Base-by-base conservation (phyloP, 2,113 vertebrate species). In the Ammospiza caudacuta region DNA sequence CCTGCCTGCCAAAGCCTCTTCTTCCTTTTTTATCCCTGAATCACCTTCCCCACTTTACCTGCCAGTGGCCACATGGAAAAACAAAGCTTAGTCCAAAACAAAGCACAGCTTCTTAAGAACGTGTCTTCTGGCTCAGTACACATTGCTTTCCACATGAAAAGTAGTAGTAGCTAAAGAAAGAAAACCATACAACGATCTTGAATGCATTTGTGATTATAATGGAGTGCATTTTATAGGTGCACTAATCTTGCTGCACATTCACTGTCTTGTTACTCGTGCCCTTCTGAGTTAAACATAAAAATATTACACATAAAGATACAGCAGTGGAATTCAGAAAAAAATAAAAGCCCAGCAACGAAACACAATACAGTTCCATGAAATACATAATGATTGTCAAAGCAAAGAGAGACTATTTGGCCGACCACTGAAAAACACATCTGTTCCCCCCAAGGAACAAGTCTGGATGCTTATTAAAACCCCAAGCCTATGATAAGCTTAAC, bases 381-480 rank as follows among this genome's bases (percentile, higher is more conserved):
- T 80, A 31, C 28, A 3, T 69, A 75, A n/a, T 17, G 49, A 67
- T 47, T 29, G 41, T 78, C 72, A 86, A 78, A 78, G 44, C 21
- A 83, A 80, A 86, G 43, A 57, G 24, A 75, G 31, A 68, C 84
- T 73, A 82, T 66, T 82, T 91, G 81, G 89, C 77, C 0, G 0
- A 12, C 58, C 37, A 49, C 11, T 64, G 76, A 67, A 87, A 94
- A 90, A 46, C 59, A 92, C 92, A 89, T 89, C 80, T 94, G 88
- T 92, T 92, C 14, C 37, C 81, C 49, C 41, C 49, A 70, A 83
- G 88, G 93, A 94, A 52, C 39, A 72, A 74, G 18, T 64, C 82
- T 86, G 68, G 61, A 61, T 47, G 29, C 31, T 76, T 86, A 21
- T 29, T 61, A 92, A 83, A 91, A 24, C 15, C 54, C 29, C 55